Percentiles rank a stretch among this genome's conserved stretches.
These are phyloP conservation scores for Cryptocheilus praepositus DNA, from an alignment of 2,888 invertebrate genomes.

Conservation along the genomic window DNA sequence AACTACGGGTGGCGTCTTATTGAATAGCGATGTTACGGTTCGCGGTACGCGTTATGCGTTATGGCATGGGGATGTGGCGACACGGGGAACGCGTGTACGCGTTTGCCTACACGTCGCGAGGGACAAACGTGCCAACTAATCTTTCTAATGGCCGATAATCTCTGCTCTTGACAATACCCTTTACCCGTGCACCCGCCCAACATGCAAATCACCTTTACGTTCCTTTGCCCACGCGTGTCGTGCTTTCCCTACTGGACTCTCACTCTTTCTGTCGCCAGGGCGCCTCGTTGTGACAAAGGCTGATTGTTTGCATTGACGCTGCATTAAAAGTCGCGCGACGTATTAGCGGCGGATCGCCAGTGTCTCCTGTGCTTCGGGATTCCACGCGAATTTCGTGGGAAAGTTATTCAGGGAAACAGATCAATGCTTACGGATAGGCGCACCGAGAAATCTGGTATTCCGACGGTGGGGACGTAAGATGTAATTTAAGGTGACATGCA, in stretches of 20 bases:
- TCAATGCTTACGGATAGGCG: no score
- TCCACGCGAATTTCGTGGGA: no score
- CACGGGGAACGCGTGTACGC: neutral
- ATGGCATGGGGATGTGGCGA: neutral
- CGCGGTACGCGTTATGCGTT: no score
- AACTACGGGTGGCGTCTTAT: no score
- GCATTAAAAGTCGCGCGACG: neutral
- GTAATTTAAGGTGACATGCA: no score
- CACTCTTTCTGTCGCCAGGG: neutral
- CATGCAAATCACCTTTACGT: slow-evolving; percentile 48
- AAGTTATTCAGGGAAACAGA: no score
- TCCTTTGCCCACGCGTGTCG: slow-evolving; percentile 32
- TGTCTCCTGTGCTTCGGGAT: no score
- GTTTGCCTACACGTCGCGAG: slow-evolving; percentile 14
- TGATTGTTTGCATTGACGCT: neutral
- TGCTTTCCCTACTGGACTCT: neutral
- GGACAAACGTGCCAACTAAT: slow-evolving; percentile 46
- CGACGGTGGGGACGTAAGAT: no score
- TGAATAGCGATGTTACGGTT: no score
- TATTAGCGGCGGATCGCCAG: no score
- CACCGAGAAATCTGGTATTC: no score
- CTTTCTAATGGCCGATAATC: slow-evolving; percentile 47
- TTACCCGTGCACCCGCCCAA: slow-evolving; percentile 41
- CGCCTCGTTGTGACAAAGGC: neutral
- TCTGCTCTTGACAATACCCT: slow-evolving; percentile 51